Conservation (phyloP, 2,797 vertebrate species). For the Rousettus madagascariensis region DNA sequence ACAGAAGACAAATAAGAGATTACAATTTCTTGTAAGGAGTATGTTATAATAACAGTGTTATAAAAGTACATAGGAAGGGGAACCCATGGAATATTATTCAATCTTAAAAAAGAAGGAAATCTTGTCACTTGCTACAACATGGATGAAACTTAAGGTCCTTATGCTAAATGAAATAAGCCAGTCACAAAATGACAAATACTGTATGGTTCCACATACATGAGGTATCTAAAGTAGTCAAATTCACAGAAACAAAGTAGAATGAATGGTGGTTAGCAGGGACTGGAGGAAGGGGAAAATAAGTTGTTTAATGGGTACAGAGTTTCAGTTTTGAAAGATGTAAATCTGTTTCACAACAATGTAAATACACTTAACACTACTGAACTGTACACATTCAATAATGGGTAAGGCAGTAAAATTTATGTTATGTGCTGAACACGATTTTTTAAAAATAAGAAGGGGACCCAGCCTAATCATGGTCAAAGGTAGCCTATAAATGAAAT, state of each 20-base stretch:
- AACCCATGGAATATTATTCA: neutral
- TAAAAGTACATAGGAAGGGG: neutral
- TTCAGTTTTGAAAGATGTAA: conserved; percentile 1
- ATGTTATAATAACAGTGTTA: neutral
- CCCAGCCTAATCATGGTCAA: neutral
- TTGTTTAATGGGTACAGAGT: neutral
- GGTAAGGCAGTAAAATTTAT: neutral
- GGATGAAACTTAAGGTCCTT: neutral
- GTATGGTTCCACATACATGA: neutral
- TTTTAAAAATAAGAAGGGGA: neutral
- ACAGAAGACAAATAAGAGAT: neutral
- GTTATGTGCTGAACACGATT: neutral
- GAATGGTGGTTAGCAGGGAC: neutral
- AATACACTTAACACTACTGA: neutral
- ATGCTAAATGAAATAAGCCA: neutral
- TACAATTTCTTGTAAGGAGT: neutral
- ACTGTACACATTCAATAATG: neutral
- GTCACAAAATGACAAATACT: neutral
- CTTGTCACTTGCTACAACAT: neutral
- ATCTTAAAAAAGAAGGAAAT: neutral
- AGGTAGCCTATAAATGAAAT: neutral
- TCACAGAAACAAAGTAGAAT: neutral
- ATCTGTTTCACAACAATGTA: neutral
- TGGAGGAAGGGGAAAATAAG: neutral
- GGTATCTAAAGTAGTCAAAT: neutral